Evolutionary conservation across 2,888 invertebrate genomes (phyloP).

Genomic region (Drosophila anomalipes): DNA sequence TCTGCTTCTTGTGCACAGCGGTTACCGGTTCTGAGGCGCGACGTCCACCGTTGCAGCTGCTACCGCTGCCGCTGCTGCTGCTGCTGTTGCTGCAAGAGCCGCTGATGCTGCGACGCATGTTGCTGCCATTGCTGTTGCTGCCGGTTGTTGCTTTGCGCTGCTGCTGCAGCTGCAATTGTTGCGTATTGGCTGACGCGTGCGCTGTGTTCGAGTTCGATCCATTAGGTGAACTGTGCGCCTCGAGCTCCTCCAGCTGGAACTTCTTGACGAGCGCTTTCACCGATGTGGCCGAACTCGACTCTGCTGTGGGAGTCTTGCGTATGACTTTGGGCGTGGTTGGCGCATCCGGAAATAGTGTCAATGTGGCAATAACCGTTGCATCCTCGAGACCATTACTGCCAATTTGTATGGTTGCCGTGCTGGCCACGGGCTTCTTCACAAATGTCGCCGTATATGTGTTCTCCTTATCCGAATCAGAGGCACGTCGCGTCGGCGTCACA

Average conservation of each 20-base stretch:
- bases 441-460: constrained; percentile 83
- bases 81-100: constrained; percentile 38
- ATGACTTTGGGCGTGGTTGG: constrained; percentile 89
- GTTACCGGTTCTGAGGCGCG: constrained; percentile 77
- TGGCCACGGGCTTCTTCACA: constrained; percentile 74
- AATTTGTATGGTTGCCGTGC: constrained; percentile 75
- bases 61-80: constrained; percentile 26
- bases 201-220: constrained; percentile 18
- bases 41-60: constrained; percentile 52
- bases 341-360: constrained; percentile 87
- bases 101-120: constrained; percentile 39
- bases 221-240: constrained; percentile 29
- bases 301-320: constrained; percentile 87
- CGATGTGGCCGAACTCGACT: constrained; percentile 86
- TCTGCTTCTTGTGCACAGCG: constrained; percentile 67
- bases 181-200: constrained; percentile 16
- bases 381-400: constrained; percentile 67
- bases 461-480: constrained; percentile 84
- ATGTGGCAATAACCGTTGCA: constrained; percentile 69
- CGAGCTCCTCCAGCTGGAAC: constrained; percentile 83
- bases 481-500: constrained; percentile 76
- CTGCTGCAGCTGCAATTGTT: constrained; percentile 40
- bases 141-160: constrained; percentile 45
- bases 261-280: constrained; percentile 85
- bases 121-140: constrained; percentile 38